Evolutionary conservation across 2,888 invertebrate genomes (phyloP), one percentile per base, ranked within the genome.

Genomic region (Agrotis segetum): DNA sequence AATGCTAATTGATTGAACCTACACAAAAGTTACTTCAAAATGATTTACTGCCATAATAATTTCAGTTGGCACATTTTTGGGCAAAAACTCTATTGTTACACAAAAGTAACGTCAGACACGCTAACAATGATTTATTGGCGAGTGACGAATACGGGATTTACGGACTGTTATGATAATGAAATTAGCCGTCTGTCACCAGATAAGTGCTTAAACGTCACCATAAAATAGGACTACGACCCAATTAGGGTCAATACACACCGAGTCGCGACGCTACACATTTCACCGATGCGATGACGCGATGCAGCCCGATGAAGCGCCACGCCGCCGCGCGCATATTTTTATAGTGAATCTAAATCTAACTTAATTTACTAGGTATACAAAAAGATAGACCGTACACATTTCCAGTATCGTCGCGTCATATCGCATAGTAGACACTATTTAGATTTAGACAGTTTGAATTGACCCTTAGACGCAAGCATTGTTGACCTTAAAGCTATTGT

Each of bases 201-300:
- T 74, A 82, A 59, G 65, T 46, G 24, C 40, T 52, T 63, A 66
- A 69, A 53, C 59, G 71, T 71, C 62, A 63, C 70, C 78, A 79
- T 75, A 82, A 77, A 74, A 21, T 61, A 82, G 73, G 81, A 81
- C 69, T 70, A 64, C 84, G 88, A 84, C 80, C 85, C 68, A 84
- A 81, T 85, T 88, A 40, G 40, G 40, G 11, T 40, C 11, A 40
- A 40, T 40, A 1, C 40, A 40, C 40, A 40, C 11, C 11, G 9
- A 40, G 40, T 11, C 40, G 40, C 40, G 9, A 11, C 11, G 40
- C 40, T 40, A 5, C 40, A 34, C 34, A 34, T 34, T 34, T 34
- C 34, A 34, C 34, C 34, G 34, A 34, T 34, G 34, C 34, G 0
- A 34, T 34, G 7, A 7, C 34, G 34, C 34, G 34, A 34, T 34